Evolutionary conservation across 2,797 vertebrate species (phyloP), one percentile per base, ranked within the genome.

Genomic region (Anniella stebbinsi): DNA sequence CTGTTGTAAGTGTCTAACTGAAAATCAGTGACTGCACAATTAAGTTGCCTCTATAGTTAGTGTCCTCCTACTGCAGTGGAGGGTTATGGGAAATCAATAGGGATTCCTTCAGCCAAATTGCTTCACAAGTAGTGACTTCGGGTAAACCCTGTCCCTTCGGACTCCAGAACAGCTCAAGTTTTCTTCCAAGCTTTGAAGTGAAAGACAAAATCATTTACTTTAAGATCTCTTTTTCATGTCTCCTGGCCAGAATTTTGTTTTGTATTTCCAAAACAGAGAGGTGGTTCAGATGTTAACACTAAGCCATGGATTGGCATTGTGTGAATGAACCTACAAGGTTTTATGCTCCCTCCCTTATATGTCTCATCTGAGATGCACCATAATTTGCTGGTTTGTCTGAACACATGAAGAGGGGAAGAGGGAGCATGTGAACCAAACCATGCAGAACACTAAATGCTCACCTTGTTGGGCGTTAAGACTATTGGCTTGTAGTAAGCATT

Each of bases 41-140:
- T 63, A 88, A 91, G 57, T 63, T 80, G 72, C 51, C 88, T 93
- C 90, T 23, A 97, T 97, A 92, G 97, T 97, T 97, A 92, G 84
- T 10, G 48, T 80, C n/a, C 54, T 87, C 4, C 57, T 60, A 33
- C 60, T 41, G 28, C 41, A 69, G 45, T 28, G n/a, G 80, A 89
- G 48, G 6, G 38, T 30, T 76, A 88, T 88, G 73, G 90, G 85
- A 91, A 88, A 88, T 88, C 86, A 51, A 88, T 84, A 70, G 73
- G 36, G 30, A 82, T 87, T 83, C 38, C 80, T 84, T 90, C 89
- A 83, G 72, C 70, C 45, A 41, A 90, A 87, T 87, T 87, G 80
- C 25, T 77, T 84, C 66, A 63, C 38, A 72, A 69, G 81, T 25
- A 38, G 63, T 48, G 38, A 60, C 80, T 91, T 69, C 30, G 33